Percentiles rank a stretch among this genome's conserved stretches.
phyloP scores from a whole-genome alignment of 1,140 invertebrate species.

The Holotrichia oblita region DNA sequence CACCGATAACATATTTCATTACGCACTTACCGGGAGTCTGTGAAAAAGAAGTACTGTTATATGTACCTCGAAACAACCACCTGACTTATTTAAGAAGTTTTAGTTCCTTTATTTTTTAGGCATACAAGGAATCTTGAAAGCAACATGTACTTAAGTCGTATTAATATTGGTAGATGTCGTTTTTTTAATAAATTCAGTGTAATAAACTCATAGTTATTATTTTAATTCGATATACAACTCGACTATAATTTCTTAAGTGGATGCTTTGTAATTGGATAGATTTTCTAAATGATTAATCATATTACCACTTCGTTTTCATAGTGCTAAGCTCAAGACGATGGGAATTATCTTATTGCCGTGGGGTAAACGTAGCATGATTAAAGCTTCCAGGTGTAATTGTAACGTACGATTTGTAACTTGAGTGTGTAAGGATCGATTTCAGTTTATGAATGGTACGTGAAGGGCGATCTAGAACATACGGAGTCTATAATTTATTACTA shows the following conservation, averaged over 20 bases:
- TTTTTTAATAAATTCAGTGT: neutral
- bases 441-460: constrained; percentile 22
- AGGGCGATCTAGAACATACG: constrained; percentile 1
- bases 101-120: neutral
- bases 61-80: neutral
- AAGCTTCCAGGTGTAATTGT: neutral
- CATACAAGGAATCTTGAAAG: neutral
- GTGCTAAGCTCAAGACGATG: neutral
- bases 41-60: constrained; percentile 4
- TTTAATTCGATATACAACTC: neutral
- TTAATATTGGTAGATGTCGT: neutral
- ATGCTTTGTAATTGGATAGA: neutral
- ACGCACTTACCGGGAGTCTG: constrained; percentile 1
- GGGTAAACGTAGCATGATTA: neutral
- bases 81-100: neutral
- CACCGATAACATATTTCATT: constrained; percentile 24
- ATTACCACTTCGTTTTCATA: constrained; percentile 18
- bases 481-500: neutral
- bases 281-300: constrained; percentile 24
- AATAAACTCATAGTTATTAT: neutral
- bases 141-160: neutral
- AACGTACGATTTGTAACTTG: neutral
- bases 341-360: constrained; percentile 9
- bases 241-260: neutral
- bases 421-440: constrained; percentile 14